Percentiles rank a stretch among this genome's conserved stretches.
Conservation (phyloP, 2,888 invertebrate species). For the Drosophila kuntzei region DNA sequence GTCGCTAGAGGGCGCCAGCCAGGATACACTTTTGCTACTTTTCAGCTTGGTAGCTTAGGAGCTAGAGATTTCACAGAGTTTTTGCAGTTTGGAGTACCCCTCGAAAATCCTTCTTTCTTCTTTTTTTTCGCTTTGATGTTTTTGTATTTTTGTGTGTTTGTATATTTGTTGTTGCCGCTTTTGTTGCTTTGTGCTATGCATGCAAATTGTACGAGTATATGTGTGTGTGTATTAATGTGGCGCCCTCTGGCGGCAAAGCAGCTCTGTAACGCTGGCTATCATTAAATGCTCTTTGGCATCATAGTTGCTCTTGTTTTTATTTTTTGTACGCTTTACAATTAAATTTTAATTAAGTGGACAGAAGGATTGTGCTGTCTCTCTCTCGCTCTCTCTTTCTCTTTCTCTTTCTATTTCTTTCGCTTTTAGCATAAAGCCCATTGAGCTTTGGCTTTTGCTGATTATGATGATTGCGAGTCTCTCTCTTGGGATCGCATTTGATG, state of each 20-base stretch:
- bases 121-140: slow-evolving; percentile 52
- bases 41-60: slow-evolving; percentile 35
- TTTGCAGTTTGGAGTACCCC: slow-evolving; percentile 42
- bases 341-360: slow-evolving; percentile 78
- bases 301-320: slow-evolving; percentile 46
- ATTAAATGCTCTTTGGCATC: slow-evolving; percentile 70
- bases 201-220: slow-evolving; percentile 46
- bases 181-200: slow-evolving; percentile 72
- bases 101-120: slow-evolving; percentile 55
- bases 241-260: slow-evolving; percentile 41
- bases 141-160: slow-evolving; percentile 30
- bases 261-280: slow-evolving; percentile 48
- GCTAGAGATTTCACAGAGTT: slow-evolving; percentile 22
- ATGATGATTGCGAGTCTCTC: slow-evolving; percentile 37
- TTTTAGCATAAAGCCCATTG: slow-evolving; percentile 32
- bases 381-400: background rate
- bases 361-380: slow-evolving; percentile 27
- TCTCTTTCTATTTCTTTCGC: background rate
- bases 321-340: slow-evolving; percentile 59
- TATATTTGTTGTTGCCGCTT: slow-evolving; percentile 40
- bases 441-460: slow-evolving; percentile 60
- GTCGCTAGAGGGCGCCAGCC: slow-evolving; percentile 57
- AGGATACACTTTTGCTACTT: slow-evolving; percentile 69
- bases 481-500: slow-evolving; percentile 49
- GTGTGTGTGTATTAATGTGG: slow-evolving; percentile 33